Evolutionary conservation across 53 echinoderm and acorn worm species (phyloP).

Genomic region (Mesocentrotus franciscanus): DNA sequence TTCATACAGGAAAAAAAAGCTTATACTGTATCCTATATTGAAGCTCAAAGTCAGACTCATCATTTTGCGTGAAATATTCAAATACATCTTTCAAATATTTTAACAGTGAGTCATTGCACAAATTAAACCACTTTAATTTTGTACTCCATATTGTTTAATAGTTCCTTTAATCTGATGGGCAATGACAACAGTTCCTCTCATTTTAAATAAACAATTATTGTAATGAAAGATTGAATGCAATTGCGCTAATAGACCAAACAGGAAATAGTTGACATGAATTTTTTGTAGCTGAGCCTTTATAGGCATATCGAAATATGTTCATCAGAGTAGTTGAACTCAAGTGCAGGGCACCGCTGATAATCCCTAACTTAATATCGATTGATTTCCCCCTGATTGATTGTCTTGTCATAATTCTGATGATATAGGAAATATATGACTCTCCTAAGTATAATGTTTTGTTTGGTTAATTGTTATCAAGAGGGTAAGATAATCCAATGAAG

Average conservation of each 20-base stretch:
- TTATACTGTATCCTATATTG: no score
- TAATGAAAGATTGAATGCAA: background rate
- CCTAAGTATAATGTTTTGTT: background rate
- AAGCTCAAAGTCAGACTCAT: no score
- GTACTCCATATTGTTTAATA: background rate
- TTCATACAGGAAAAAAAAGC: no score
- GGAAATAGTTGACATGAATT: background rate
- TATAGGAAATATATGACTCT: background rate
- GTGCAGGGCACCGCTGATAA: background rate
- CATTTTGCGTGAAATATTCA: background rate
- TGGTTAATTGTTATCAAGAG: constrained; percentile 20
- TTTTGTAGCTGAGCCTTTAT: no score
- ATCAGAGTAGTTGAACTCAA: background rate
- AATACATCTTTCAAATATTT: background rate
- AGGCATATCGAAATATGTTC: background rate
- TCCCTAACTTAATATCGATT: background rate
- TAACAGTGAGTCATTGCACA: background rate
- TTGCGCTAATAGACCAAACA: background rate
- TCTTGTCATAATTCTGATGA: background rate
- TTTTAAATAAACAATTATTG: background rate
- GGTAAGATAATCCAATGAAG: constrained; percentile 23
- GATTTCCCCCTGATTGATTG: background rate
- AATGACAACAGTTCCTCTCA: background rate
- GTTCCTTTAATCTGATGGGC: background rate
- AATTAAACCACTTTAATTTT: background rate